Base-by-base conservation (phyloP, 2,888 invertebrate species). In the Ganaspis brasiliensis region DNA sequence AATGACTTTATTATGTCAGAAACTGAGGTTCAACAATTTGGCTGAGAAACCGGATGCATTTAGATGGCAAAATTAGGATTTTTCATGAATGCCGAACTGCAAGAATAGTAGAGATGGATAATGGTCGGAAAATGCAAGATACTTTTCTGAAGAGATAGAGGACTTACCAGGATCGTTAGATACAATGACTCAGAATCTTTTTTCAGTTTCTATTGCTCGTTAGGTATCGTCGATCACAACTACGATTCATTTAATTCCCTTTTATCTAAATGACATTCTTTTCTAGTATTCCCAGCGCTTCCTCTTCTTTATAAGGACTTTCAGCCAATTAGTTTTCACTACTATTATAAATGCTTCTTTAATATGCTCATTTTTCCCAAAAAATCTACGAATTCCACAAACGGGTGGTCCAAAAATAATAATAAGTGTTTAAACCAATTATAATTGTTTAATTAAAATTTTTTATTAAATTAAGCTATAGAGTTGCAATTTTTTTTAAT, bases 1-100 rank as follows among this genome's bases (percentile, higher is more conserved):
- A 88, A 87, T 85, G 86, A 84, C 81, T 87, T 87, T 87, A 87
- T 88, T 88, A 88, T 86, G 86, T 86, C 83, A 79, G 85, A 83
- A 85, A 84, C 79, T 86, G 81, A 79, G 79, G 74, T 80, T 79
- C 83, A 81, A 84, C 84, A 77, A 85, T 86, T 86, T 85, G 85
- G 84, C 73, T 79, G 73, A 75, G 73, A 76, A 78, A 78, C 82
- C 82, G 84, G 85, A 86, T 89, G 89, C 87, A 89, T 89, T 89
- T 87, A 87, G 85, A 88, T 86, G 84, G 84, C 67, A 74, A 78
- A 87, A 88, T 88, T 88, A 88, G 84, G 83, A 85, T 86, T 87
- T 88, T 87, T 87, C 81, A 75, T 79, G 83, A 83, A 85, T 78
- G 76, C 76, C 61, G 74, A 55, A 74, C 55, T 74, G 35, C 71